Base-by-base conservation (phyloP, 1,140 invertebrate species). In the Temnothorax longispinosus region DNA sequence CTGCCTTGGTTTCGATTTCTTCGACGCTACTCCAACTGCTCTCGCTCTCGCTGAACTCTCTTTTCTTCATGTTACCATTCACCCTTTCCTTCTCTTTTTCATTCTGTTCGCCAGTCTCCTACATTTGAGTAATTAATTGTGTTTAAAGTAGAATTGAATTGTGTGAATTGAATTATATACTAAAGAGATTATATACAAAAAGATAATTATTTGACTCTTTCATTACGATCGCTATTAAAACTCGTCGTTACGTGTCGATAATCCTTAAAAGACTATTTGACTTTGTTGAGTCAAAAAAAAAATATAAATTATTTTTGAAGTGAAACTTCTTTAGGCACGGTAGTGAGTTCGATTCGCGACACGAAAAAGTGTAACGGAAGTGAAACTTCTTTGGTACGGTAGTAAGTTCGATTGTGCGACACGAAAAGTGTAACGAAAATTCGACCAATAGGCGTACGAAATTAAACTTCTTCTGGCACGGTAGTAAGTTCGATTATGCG, bases 21-120 rank as follows among this genome's bases (percentile, higher is more conserved):
- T 94, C 93, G 15, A 92, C 90, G 74, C 93, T 94, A 77, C 94
- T 93, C 94, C 94, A 95, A 81, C 92, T 94, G 32, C 90, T 89
- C 0, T 94, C 93, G 67, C 93, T 94, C 60, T 92, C 93, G 77
- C 93, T 94, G 1, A 64, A 72, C n/a, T 93, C 91, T 15, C 69
- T 47, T 13, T 84, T 85, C 50, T 85, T 87, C 62, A 90, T 88
- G 8, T 47, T 41, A 21, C 71, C 75, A 13, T 87, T 91, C 13
- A 58, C 4, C 4, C 88, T 78, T 2, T 86, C 89, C 10, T 88
- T 88, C 32, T 64, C 60, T 10, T 62, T 86, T 11, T 75, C 76
- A n/a, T 47, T 52, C 35, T 21, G 72, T 1, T 75, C 80, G 1
- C 47, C 85, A 38, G 87, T 88, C 32, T 89, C 84, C 90, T 89